A percentile compares a stretch with the other conserved stretches of the same genome.
These are phyloP conservation scores for Mus spretus DNA, from an alignment of 2,797 vertebrate genomes.

Conservation along the genomic window DNA sequence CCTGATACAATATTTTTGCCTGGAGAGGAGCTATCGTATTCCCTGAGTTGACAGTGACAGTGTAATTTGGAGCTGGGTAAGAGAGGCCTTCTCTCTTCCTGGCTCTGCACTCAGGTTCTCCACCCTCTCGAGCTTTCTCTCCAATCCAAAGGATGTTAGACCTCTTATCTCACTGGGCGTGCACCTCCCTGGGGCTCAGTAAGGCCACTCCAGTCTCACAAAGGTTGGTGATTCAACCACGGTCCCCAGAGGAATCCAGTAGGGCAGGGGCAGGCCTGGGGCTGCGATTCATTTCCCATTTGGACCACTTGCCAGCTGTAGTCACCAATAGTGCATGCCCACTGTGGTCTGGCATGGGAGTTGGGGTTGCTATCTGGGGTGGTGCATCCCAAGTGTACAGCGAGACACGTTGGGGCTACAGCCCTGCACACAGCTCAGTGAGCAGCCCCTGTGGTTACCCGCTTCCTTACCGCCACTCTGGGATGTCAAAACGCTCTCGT, in stretches of 20 bases:
- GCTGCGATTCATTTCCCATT: background rate
- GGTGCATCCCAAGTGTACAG: background rate
- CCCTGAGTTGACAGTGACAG: background rate
- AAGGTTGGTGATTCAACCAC: slow-evolving; percentile 24
- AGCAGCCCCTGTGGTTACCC: background rate
- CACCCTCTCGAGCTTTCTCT: background rate
- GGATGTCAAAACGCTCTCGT: background rate
- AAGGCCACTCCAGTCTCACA: slow-evolving; percentile 56
- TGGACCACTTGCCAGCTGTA: background rate
- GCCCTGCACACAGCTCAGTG: background rate
- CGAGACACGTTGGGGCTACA: background rate
- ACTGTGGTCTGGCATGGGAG: background rate
- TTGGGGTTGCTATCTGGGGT: background rate
- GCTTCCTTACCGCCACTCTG: background rate
- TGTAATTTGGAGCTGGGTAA: background rate
- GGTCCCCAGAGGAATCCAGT: background rate
- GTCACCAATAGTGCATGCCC: accelerated
- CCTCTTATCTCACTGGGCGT: slow-evolving; percentile 50
- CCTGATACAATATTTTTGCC: background rate
- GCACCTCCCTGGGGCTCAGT: background rate
- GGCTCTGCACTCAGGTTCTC: background rate
- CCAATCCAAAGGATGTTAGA: background rate
- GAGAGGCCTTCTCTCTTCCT: background rate
- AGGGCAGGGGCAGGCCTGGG: background rate
- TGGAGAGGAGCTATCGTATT: background rate